Evolutionary conservation across 2,797 vertebrate species (phyloP), one percentile per base, ranked within the genome.

Genomic region (Pipistrellus pygmaeus): DNA sequence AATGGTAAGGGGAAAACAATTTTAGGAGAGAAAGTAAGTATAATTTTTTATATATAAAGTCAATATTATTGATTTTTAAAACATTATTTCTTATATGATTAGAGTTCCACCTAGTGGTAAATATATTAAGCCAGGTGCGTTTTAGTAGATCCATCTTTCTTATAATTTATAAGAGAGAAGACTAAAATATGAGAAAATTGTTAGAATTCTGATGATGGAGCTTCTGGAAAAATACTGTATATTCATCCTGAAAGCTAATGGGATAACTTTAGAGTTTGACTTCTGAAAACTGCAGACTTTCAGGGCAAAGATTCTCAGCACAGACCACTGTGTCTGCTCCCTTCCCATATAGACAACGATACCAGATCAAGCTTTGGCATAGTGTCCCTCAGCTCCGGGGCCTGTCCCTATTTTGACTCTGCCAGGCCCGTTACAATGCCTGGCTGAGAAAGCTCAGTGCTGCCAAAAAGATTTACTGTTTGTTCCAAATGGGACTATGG

Each of bases 91-190:
- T 44, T 92, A 21, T n/a, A 71, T 94, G 97, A 77, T 91, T 96
- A 84, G 94, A 95, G 38, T 88, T 97, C 95, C 98, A 98, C 95
- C 98, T 98, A 98, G 97, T 97, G 98, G 96, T 48, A 10, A 93
- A 10, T 35, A 23, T 57, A 51, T 25, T 83, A 69, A 51, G 51
- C 32, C 32, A 83, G 23, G 4, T 38, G 14, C 3, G 0, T 66
- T 55, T 88, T 46, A 51, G 11, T 23, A 25, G 44, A 64, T 83
- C 0, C 32, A 41, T 78, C 23, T 84, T 91, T 92, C 25, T 48
- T 57, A 15, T 38, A 84, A 66, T 75, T 75, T 89, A 8, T 53
- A 71, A 92, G 32, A 60, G 15, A 13, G 55, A 57, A 95, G 53
- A 23, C 71, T 85, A 69, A 92, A 25, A 18, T 53, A 17, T n/a